Evolutionary conservation across 2,797 vertebrate genomes (phyloP), one percentile per base, ranked within the genome.

Genomic region (Falco novaeseelandiae): DNA sequence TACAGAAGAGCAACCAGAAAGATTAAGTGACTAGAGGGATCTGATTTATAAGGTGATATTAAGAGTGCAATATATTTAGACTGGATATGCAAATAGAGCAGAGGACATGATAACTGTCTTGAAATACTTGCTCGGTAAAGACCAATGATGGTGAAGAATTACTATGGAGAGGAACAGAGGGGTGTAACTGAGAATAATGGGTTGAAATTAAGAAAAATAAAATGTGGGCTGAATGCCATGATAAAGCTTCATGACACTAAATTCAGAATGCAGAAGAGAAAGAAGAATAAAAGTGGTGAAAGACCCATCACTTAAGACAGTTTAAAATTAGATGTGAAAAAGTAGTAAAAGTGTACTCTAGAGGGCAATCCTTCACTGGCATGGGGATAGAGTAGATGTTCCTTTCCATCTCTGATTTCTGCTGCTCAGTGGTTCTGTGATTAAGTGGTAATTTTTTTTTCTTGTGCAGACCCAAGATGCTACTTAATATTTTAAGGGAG

Each of bases 201-300:
- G 8, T 67, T 80, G 94, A 89, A 94, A 96, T 95, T 85, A 91
- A 85, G 87, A 92, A 93, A 96, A 94, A 85, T 90, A 93, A 90
- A 87, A 92, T 38, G 61, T 87, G 71, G 74, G 78, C 67, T 32
- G n/a, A 73, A 63, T 83, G 90, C 78, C 44, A 65, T 30, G 54
- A 49, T 61, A 87, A 94, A 94, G 70, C 71, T 89, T 77, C 15
- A 12, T 44, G 72, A 57, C 17, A 23, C 36, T 71, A 81, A 89
- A 85, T 93, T 95, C 58, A 71, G 77, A 86, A 85, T 77, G 61
- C 27, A 59, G 65, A 81, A 81, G 59, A 72, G 51, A 87, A 78
- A 73, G n/a, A 81, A 36, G 65, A 84, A 34, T 55, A 73, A 34
- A 61, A 94, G 51, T 48, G 18, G 54, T 93, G 84, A 87, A 93